A percentile compares a stretch with the other conserved stretches of the same genome.
Evolutionary conservation across 2,888 invertebrate species (phyloP).

Genomic region (Hyalella azteca): DNA sequence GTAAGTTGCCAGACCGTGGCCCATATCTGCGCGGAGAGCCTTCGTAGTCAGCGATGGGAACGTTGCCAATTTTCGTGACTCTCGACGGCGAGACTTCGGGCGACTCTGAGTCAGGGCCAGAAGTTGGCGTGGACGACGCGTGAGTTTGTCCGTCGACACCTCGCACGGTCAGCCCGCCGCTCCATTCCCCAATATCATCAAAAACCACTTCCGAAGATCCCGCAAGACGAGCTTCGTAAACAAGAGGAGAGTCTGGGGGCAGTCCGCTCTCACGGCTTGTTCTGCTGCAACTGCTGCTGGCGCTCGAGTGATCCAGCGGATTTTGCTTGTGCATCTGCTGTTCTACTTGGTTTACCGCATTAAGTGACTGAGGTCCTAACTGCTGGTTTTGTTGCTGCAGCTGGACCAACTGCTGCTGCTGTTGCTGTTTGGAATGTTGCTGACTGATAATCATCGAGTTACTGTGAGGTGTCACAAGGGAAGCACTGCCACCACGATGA

Average conservation of each 20-base stretch:
- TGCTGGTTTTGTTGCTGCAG: conserved; percentile 34
- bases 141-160: conserved; percentile 49
- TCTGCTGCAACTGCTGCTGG: conserved; percentile 37
- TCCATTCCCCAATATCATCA: conserved; percentile 82
- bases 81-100: conserved; percentile 53
- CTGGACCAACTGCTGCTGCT: conserved; percentile 35
- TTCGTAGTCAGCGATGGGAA: conserved; percentile 92
- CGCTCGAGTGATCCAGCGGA: conserved; percentile 25
- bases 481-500: not conserved
- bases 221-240: conserved; percentile 74
- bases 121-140: conserved; percentile 51
- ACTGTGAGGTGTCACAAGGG: conserved; percentile 5
- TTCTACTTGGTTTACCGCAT: not conserved
- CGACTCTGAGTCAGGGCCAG: conserved; percentile 56
- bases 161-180: conserved; percentile 72
- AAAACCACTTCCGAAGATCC: conserved; percentile 74
- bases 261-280: conserved; percentile 46
- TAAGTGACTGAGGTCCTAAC: conserved; percentile 13
- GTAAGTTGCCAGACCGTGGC: conserved; percentile 64
- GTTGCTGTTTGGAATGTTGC: conserved; percentile 42
- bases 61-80: conserved; percentile 73
- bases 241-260: conserved; percentile 63
- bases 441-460: conserved; percentile 11
- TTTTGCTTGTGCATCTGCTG: not conserved
- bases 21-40: conserved; percentile 89